Base-by-base conservation (phyloP, 2,113 vertebrate genomes). In the Cygnus atratus region DNA sequence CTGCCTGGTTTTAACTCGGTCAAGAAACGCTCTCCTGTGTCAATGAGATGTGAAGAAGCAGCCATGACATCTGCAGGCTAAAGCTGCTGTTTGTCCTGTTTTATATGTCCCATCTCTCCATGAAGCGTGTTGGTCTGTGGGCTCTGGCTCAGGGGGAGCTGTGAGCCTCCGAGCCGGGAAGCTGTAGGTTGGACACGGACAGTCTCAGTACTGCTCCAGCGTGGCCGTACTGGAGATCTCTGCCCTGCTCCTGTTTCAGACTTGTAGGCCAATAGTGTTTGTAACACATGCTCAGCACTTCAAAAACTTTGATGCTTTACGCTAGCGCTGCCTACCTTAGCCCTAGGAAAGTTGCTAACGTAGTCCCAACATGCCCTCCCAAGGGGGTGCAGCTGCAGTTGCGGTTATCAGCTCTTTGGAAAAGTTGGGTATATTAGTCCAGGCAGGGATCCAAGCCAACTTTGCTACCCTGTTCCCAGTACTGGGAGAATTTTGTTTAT, bases 301-400 rank as follows among this genome's bases (percentile, higher is more conserved):
- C 91, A 13, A 15, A 43, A 1, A 4, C 80, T 62, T 41, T 14
- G 71, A 16, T 85, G 92, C 58, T 52, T 10, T 6, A 1, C 16
- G 67, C 28, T 54, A 6, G 72, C 1, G 13, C 73, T 94, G 90
- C 96, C 87, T 92, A 55, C 77, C 73, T 37, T 74, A 20, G 77
- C 93, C 84, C 70, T 41, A 16, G 77, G 93, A 96, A 14, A 43
- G 90, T 52, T 67, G 44, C n/a, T 13, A 87, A 3, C 24, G 2
- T 35, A 16, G 87, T 46, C 81, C 87, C 84, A 59, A 7, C 87
- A 29, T 9, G 61, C 77, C 87, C 68, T 91, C 73, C 89, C 10
- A 1, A 26, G 75, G 92, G 86, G 92, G n/a, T 82, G 87, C 92
- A 95, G 93, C 92, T 95, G 92, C 78, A 41, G 54, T 16, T 86